Evolutionary conservation across 2,888 invertebrate species (phyloP), one percentile per base, ranked within the genome.

Genomic region (Carterocephalus palaemon): DNA sequence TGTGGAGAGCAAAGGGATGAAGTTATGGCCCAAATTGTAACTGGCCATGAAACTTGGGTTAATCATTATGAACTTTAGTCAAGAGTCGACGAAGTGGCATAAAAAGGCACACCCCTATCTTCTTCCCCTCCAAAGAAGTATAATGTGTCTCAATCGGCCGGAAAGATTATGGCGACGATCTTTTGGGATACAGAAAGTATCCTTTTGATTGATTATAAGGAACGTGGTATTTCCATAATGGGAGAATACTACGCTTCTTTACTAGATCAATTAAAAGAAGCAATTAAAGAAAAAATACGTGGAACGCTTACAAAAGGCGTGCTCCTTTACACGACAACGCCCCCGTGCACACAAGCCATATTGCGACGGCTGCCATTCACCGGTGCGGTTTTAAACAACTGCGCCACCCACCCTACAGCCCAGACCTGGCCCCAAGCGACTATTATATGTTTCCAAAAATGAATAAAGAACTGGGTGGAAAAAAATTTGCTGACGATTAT

Each of bases 171-270:
- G 40, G 40, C 37, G 29, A 38, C 38, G 9, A 12, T 38, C n/a
- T 46, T 46, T 32, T 37, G 43, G 23, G 37, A 45, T 36, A 29
- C 41, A 17, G 33, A 52, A 45, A 42, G 46, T 12, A 52, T 52
- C 4, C 10, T 26, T 26, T 26, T 26, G 12, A 9, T 10, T 2
- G 26, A 26, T 26, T 26, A 26, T 6, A 26, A 26, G 12, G 9
- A 26, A 16, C 17, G 10, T 10, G 10, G 39, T 10, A 2, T 32
- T 10, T 32, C 19, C 19, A 19, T 19, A 7, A 32, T 12, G 10
- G 36, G 17, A 46, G 19, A 15, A 23, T 15, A 40, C 31, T 40
- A 40, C 16, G 31, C 31, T 15, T 22, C 22, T 1, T 29, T 40
- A 9, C 15, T 38, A 28, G 28, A 28, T 15, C 23, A 8, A 36